phyloP scores from a whole-genome alignment of 1,140 invertebrate species.

The Amyelois transitella region DNA sequence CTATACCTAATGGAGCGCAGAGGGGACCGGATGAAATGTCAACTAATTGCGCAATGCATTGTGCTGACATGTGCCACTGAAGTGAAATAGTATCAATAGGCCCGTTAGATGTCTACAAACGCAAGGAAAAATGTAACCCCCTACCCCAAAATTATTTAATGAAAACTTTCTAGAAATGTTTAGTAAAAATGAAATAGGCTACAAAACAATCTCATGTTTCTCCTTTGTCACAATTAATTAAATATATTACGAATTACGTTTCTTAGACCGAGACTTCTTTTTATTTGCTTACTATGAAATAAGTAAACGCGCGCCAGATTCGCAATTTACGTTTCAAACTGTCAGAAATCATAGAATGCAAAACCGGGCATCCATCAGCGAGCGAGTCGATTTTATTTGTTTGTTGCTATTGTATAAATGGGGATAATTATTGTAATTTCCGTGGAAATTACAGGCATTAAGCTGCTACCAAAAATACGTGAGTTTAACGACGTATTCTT shows the following conservation, averaged over 20 bases:
- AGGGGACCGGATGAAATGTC: constrained; percentile 34
- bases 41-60: constrained; percentile 34
- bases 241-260: too few relatives aligned
- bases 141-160: too few relatives aligned
- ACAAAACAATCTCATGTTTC: too few relatives aligned
- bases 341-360: constrained; percentile 6
- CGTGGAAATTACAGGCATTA: constrained; percentile 70
- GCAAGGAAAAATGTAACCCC: too few relatives aligned
- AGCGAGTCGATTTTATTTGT: constrained; percentile 60
- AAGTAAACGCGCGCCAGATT: constrained; percentile 12
- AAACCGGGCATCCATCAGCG: constrained; percentile 7
- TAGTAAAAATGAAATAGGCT: too few relatives aligned
- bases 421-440: constrained; percentile 72
- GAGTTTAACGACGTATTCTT: constrained; percentile 70
- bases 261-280: too few relatives aligned
- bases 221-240: too few relatives aligned
- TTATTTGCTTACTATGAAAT: too few relatives aligned
- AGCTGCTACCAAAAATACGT: constrained; percentile 73
- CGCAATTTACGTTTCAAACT: constrained; percentile 23
- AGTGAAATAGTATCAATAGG: too few relatives aligned
- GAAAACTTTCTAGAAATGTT: too few relatives aligned
- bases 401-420: constrained; percentile 70
- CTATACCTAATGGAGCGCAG: constrained; percentile 12
- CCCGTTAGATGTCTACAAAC: too few relatives aligned
- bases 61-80: constrained; percentile 40